Evolutionary conservation across 2,113 vertebrate species (phyloP).

Genomic region (Martes martes): DNA sequence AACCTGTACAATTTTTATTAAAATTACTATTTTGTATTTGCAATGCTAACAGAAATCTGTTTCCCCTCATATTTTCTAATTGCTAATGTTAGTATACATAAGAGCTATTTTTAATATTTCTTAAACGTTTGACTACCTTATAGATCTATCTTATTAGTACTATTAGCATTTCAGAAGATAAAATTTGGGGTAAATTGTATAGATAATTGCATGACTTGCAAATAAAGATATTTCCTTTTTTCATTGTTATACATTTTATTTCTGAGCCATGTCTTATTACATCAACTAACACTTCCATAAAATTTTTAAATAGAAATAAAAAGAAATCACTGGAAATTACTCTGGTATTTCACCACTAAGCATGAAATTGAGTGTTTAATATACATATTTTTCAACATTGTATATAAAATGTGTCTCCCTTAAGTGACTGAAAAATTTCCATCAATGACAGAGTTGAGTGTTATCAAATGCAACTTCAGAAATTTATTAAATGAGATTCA

Average conservation of each 20-base stretch:
- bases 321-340: neutral
- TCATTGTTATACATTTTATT: conserved; percentile 1
- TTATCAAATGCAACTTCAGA: neutral
- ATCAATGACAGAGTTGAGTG: neutral
- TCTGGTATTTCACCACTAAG: conserved; percentile 23
- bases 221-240: conserved; percentile 33
- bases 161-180: neutral
- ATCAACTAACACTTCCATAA: conserved; percentile 23
- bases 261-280: conserved; percentile 21
- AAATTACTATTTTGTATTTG: conserved; percentile 39
- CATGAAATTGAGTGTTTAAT: neutral
- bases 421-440: conserved; percentile 20
- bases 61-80: conserved; percentile 39
- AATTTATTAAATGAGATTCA: neutral
- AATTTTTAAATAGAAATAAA: conserved; percentile 26
- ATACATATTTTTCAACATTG: neutral
- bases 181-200: neutral
- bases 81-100: neutral
- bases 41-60: conserved; percentile 33
- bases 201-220: neutral
- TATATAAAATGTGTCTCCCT: neutral
- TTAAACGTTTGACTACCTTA: conserved; percentile 18
- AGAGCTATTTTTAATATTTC: conserved; percentile 35
- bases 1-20: conserved; percentile 33
- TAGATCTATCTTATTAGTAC: neutral